Conservation (phyloP, 2,888 invertebrate species). For the Schrankia costaestrigalis region DNA sequence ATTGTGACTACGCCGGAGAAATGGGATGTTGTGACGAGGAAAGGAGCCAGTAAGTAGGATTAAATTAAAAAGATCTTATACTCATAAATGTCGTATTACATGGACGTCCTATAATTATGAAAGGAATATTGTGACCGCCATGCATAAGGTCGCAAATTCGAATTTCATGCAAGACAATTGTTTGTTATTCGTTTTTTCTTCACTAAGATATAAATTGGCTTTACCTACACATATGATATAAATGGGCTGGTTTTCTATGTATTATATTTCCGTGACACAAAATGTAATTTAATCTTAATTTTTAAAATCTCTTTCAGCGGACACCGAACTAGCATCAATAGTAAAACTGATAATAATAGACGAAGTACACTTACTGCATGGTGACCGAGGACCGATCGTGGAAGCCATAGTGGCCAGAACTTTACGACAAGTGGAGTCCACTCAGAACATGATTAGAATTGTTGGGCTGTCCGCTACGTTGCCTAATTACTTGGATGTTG, state of each 20-base stretch:
- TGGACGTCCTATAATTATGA: too few species aligned
- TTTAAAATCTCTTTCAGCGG: conserved; percentile 77
- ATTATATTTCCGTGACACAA: too few species aligned
- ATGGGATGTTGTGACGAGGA: conserved; percentile 99
- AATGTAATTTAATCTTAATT: too few species aligned
- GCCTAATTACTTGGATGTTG: conserved; percentile 98
- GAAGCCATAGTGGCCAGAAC: conserved; percentile 98
- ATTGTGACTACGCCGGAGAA: conserved; percentile 99
- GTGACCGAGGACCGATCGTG: conserved; percentile 98
- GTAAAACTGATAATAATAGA: conserved; percentile 97
- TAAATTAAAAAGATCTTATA: too few species aligned
- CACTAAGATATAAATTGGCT: too few species aligned
- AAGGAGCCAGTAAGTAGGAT: conserved; percentile 86
- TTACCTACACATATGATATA: too few species aligned
- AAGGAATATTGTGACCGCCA: too few species aligned
- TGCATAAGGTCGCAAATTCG: too few species aligned
- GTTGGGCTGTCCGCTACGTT: conserved; percentile 98
- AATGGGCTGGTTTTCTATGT: too few species aligned
- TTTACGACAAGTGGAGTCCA: conserved; percentile 93
- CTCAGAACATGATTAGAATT: conserved; percentile 97
- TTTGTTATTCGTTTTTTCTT: too few species aligned
- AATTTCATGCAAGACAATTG: too few species aligned
- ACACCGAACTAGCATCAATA: conserved; percentile 92
- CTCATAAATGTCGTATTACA: too few species aligned
- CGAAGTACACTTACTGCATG: conserved; percentile 97